These are phyloP conservation scores for Heteractis magnifica DNA, from an alignment of 92 coral and sea anemone species.

Conservation along the genomic window DNA sequence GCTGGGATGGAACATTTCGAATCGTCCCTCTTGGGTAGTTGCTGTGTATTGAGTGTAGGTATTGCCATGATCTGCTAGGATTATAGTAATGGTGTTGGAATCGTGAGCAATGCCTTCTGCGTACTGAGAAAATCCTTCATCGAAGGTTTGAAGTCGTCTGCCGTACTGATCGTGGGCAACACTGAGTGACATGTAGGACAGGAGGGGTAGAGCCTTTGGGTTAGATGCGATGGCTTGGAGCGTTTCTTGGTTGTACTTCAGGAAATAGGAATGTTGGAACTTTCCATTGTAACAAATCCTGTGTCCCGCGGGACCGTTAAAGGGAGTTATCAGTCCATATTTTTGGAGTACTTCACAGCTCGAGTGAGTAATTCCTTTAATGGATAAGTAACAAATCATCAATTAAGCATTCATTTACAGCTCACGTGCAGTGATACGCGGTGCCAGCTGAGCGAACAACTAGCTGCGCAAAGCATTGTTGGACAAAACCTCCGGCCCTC, in stretches of 20 bases:
- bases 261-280: slow-evolving; percentile 75
- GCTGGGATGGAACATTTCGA: slow-evolving; percentile 90
- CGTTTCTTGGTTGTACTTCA: slow-evolving; percentile 54
- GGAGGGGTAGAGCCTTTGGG: slow-evolving; percentile 51
- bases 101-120: slow-evolving; percentile 54
- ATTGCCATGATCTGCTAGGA: slow-evolving; percentile 89
- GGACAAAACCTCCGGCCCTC: too few relatives aligned
- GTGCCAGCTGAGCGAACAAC: too few relatives aligned
- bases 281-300: slow-evolving; percentile 89
- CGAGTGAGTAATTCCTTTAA: slow-evolving; percentile 84
- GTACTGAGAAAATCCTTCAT: slow-evolving; percentile 50
- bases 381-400: background rate
- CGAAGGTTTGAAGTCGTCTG: slow-evolving; percentile 67
- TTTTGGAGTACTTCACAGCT: slow-evolving; percentile 67
- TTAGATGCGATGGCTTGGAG: slow-evolving; percentile 47
- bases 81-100: slow-evolving; percentile 63
- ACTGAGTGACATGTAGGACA: slow-evolving; percentile 66
- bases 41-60: slow-evolving; percentile 71
- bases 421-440: too few relatives aligned
- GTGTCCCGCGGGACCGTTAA: slow-evolving; percentile 59
- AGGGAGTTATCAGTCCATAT: slow-evolving; percentile 52
- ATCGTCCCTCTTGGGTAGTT: slow-evolving; percentile 70
- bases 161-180: slow-evolving; percentile 81
- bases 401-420: background rate
- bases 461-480: too few relatives aligned